Conservation (phyloP, 1,140 invertebrate species). For the Penaeus vannamei region DNA sequence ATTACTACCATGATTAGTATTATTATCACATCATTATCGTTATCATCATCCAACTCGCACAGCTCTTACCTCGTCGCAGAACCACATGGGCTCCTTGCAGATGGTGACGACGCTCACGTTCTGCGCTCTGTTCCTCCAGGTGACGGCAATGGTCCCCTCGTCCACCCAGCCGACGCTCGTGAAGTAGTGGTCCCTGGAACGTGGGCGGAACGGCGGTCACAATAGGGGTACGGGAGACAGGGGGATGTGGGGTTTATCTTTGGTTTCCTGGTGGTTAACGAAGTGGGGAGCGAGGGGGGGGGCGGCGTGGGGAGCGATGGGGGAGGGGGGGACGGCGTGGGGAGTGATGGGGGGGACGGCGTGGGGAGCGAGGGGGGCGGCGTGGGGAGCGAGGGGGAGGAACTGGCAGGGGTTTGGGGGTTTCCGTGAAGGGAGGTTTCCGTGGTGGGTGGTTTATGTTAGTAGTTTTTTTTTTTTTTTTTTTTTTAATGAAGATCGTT, state of each 20-base stretch:
- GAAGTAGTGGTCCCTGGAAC: slow-evolving; percentile 89
- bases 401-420: no score
- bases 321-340: background rate
- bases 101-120: slow-evolving; percentile 89
- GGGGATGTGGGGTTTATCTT: background rate
- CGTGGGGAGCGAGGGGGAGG: no score
- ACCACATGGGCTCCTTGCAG: slow-evolving; percentile 76
- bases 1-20: no score
- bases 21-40: no score
- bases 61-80: slow-evolving; percentile 78
- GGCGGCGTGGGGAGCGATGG: no score
- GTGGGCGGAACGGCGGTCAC: background rate
- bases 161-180: slow-evolving; percentile 91
- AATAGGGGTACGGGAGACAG: background rate
- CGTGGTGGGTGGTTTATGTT: no score
- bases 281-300: background rate
- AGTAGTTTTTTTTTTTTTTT: background rate
- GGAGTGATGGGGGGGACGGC: no score
- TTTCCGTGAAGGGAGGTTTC: no score
- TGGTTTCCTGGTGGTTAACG: background rate
- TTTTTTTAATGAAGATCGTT: background rate
- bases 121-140: slow-evolving; percentile 92
- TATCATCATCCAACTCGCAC: no score
- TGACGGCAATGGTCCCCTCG: slow-evolving; percentile 81
- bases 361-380: no score